A percentile compares a stretch with the other conserved stretches of the same genome.
phyloP scores from a whole-genome alignment of 2,888 invertebrate genomes.

The Nycteola revayana region DNA sequence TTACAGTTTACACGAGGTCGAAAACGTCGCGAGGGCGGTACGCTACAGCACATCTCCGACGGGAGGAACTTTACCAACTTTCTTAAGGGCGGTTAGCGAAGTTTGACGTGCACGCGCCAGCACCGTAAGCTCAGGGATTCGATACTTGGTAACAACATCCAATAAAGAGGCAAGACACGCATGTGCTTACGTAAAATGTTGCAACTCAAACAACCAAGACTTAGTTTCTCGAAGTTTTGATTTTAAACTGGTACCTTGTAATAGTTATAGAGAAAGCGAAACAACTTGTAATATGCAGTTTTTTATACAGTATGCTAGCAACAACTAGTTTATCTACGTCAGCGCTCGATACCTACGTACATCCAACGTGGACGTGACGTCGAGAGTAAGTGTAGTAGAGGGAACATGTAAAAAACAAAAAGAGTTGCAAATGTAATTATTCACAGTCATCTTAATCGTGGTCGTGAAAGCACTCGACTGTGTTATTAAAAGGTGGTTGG shows the following conservation, averaged over 20 bases:
- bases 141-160: slow-evolving; percentile 69
- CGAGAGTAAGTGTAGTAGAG: neutral
- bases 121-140: slow-evolving; percentile 74
- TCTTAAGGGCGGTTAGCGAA: slow-evolving; percentile 78
- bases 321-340: too few relatives aligned
- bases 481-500: slow-evolving; percentile 72
- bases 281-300: too few relatives aligned
- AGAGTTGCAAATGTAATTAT: slow-evolving; percentile 53
- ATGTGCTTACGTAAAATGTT: slow-evolving; percentile 37
- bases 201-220: slow-evolving; percentile 20
- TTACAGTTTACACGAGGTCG: slow-evolving; percentile 76
- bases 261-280: too few relatives aligned
- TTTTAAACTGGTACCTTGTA: too few relatives aligned
- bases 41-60: slow-evolving; percentile 67
- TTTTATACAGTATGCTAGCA: too few relatives aligned
- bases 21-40: slow-evolving; percentile 51
- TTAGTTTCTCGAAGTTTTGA: slow-evolving; percentile 2
- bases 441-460: slow-evolving; percentile 65
- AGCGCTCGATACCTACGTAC: too few relatives aligned
- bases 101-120: slow-evolving; percentile 76
- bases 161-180: slow-evolving; percentile 55
- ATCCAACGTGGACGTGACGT: too few relatives aligned
- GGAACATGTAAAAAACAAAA: slow-evolving; percentile 17
- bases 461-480: slow-evolving; percentile 69
- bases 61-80: slow-evolving; percentile 76